phyloP scores from a whole-genome alignment of 2,113 vertebrate genomes.

The Mirza zaza region DNA sequence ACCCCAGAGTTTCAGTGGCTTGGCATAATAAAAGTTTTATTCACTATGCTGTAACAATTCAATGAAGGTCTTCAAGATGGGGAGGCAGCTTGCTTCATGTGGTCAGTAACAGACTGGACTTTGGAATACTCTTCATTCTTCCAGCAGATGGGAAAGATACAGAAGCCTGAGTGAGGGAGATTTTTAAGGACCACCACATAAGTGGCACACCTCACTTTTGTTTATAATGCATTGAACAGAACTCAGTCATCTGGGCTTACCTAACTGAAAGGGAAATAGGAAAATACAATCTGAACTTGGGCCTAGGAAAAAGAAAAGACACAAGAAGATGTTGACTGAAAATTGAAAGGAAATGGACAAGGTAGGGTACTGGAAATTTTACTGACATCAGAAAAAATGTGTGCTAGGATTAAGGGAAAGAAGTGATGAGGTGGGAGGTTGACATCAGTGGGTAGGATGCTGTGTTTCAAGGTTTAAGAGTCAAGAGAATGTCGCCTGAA shows the following conservation, averaged over 20 bases:
- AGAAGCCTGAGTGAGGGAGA: neutral
- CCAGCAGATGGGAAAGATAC: neutral
- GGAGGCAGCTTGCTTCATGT: neutral
- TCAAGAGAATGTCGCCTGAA: neutral
- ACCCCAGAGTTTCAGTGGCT: neutral
- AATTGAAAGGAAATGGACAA: neutral
- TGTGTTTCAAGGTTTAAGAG: neutral
- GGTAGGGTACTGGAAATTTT: neutral
- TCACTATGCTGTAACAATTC: neutral
- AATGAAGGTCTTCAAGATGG: neutral
- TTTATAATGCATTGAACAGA: neutral
- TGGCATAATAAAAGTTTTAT: neutral
- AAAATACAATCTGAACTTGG: neutral
- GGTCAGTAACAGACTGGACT: neutral
- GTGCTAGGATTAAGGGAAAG: neutral
- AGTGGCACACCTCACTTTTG: neutral
- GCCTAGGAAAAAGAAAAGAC: neutral
- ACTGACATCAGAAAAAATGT: neutral
- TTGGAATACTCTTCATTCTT: neutral
- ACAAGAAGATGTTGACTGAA: neutral
- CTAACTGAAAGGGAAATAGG: neutral
- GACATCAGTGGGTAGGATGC: neutral
- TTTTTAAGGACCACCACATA: neutral
- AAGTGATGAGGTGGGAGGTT: neutral
- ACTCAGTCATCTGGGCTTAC: neutral